Evolutionary conservation across 2,888 invertebrate genomes (phyloP).

Genomic region (Ormyrus nitidulus): DNA sequence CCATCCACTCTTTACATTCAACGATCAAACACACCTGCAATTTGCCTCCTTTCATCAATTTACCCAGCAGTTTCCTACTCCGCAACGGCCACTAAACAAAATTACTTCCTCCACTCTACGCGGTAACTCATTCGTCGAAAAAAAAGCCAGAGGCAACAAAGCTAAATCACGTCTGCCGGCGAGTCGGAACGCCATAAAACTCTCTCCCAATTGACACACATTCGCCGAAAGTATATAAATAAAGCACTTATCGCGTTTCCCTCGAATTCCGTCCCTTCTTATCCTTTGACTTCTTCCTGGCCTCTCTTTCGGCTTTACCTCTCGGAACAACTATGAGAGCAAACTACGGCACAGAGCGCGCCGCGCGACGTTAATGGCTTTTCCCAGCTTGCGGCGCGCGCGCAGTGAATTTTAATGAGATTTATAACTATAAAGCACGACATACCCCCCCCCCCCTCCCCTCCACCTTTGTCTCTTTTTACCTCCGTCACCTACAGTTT

Average conservation of each 20-base stretch:
- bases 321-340: background rate
- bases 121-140: too few species aligned
- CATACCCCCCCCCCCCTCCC: conserved; percentile 23
- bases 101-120: too few species aligned
- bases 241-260: background rate
- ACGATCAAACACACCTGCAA: too few species aligned
- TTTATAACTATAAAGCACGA: conserved; percentile 70
- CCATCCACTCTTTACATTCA: too few species aligned
- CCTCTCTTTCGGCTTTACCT: conserved; percentile 23
- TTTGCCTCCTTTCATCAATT: too few species aligned
- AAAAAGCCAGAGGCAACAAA: too few species aligned
- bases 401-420: conserved; percentile 71
- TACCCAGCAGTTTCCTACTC: too few species aligned
- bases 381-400: conserved; percentile 61
- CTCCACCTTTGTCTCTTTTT: conserved; percentile 1
- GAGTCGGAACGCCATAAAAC: too few species aligned
- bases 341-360: conserved; percentile 27
- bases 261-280: background rate
- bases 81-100: too few species aligned
- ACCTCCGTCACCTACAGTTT: conserved; percentile 8
- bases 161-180: too few species aligned
- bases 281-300: background rate
- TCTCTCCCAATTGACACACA: too few species aligned
- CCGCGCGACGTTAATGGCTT: conserved; percentile 67
- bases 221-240: too few species aligned